A percentile compares a stretch with the other conserved stretches of the same genome.
These are phyloP conservation scores for Hypselothyrea guttata DNA, from an alignment of 2,888 invertebrate species.

Conservation along the genomic window DNA sequence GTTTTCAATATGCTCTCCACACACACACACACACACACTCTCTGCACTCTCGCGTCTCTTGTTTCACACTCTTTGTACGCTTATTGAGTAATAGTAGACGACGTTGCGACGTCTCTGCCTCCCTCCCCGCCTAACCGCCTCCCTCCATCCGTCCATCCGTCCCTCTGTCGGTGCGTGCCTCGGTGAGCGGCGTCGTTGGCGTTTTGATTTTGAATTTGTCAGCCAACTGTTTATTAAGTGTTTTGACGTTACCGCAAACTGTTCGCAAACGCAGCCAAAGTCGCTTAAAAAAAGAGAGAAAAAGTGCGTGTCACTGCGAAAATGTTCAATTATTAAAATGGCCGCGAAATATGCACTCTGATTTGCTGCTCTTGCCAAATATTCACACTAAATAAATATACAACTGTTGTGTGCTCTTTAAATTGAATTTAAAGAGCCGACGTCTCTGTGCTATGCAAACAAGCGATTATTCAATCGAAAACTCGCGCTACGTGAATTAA, in stretches of 20 bases:
- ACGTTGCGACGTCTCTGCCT: conserved; percentile 37
- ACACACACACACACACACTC: conserved; percentile 28
- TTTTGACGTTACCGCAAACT: conserved; percentile 76
- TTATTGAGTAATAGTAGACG: conserved; percentile 69
- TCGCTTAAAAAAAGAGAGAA: conserved; percentile 11
- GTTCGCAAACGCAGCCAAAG: conserved; percentile 59
- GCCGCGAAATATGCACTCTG: conserved; percentile 30
- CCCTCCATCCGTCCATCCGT: background rate
- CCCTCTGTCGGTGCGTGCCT: conserved; percentile 16
- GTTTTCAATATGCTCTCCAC: conserved; percentile 70
- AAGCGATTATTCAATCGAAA: conserved; percentile 75
- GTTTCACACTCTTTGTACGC: conserved; percentile 57
- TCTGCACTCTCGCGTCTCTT: conserved; percentile 10
- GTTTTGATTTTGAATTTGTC: conserved; percentile 77
- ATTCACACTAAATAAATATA: conserved; percentile 22
- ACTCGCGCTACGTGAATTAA: conserved; percentile 73
- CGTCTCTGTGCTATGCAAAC: conserved; percentile 64
- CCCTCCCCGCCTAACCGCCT: background rate
- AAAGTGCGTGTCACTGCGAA: conserved; percentile 37
- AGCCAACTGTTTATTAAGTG: conserved; percentile 78
- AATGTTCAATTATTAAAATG: conserved; percentile 44
- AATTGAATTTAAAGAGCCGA: conserved; percentile 53
- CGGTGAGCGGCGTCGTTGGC: conserved; percentile 63
- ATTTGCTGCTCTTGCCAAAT: conserved; percentile 46
- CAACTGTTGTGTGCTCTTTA: conserved; percentile 17